Evolutionary conservation across 2,113 vertebrate species (phyloP), one percentile per base, ranked within the genome.

Genomic region (Colaptes auratus): DNA sequence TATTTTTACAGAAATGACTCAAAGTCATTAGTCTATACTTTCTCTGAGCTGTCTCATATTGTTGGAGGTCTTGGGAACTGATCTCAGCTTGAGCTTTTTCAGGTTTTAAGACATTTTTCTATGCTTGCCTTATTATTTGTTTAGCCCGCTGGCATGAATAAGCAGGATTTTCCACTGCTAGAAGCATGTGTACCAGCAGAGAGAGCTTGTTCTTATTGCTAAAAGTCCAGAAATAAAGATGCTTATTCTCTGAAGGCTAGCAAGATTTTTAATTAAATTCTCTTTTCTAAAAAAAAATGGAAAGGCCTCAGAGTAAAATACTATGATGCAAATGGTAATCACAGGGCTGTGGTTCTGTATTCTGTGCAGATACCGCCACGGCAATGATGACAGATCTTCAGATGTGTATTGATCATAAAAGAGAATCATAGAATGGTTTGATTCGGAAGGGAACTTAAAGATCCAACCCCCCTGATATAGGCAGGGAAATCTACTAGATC

Each of bases 241-340:
- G 23, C 7, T n/a, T 86, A 59, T 69, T 89, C 35, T 83, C 80
- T 69, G 73, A 73, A 89, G 55, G 27, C 5, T 89, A 87, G 16
- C 3, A 64, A 89, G 61, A 2, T 4, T 82, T 95, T 96, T 92
- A 92, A 89, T 88, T 93, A 92, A 83, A 90, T 87, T 92, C 4
- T 78, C 6, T 56, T 55, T 48, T 19, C 15, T 15, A 44, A 44
- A 50, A 78, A 82, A 92, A 77, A 74, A 8, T 15, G 50, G 58
- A 87, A 87, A 50, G 5, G 7, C 35, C 60, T 93, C 46, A 42
- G 65, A 66, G 48, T 82, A 70, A 82, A 90, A 88, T 46, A 19
- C 30, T 69, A 1, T 72, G 28, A 33, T 85, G 33, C 18, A 65
- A 80, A 80, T 61, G 9, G 39, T 80, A 89, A 89, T 72, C 75